These are phyloP conservation scores for Ischnus inquisitorius DNA, from an alignment of 2,888 invertebrate genomes.

Conservation along the genomic window DNA sequence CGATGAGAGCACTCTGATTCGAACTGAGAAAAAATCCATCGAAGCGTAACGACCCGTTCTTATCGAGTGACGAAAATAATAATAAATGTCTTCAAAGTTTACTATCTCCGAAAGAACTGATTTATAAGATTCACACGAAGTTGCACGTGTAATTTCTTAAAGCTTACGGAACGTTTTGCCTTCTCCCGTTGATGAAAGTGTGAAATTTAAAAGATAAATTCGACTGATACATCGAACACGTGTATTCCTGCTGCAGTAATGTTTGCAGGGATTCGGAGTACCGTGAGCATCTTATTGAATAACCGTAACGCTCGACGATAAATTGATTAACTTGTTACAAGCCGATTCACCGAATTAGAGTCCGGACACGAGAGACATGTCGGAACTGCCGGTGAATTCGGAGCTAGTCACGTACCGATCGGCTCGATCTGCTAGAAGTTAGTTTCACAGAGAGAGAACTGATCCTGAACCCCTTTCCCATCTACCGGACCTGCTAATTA, in stretches of 20 bases:
- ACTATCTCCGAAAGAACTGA: not conserved
- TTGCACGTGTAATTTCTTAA: not conserved
- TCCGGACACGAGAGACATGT: conserved; percentile 30
- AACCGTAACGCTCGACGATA: conserved; percentile 74
- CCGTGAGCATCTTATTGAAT: conserved; percentile 73
- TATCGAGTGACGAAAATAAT: conserved; percentile 30
- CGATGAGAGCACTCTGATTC: conserved; percentile 4
- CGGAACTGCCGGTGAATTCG: conserved; percentile 70
- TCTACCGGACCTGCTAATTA: conserved; percentile 74
- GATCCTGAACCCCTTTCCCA: conserved; percentile 28
- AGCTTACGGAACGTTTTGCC: not conserved
- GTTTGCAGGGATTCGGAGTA: not conserved
- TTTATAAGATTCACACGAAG: not conserved
- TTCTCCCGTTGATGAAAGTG: not conserved
- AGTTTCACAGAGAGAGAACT: conserved; percentile 61
- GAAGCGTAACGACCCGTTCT: conserved; percentile 31
- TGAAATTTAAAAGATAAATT: not conserved
- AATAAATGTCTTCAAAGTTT: not conserved
- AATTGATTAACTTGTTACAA: conserved; percentile 79
- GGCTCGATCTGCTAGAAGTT: conserved; percentile 76
- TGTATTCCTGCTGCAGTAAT: not conserved
- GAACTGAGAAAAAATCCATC: conserved; percentile 14
- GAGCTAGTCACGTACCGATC: conserved; percentile 77
- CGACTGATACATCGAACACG: not conserved
- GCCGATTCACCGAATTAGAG: conserved; percentile 70